phyloP scores from a whole-genome alignment of 2,888 invertebrate genomes.

The Eubasilissa splendida region DNA sequence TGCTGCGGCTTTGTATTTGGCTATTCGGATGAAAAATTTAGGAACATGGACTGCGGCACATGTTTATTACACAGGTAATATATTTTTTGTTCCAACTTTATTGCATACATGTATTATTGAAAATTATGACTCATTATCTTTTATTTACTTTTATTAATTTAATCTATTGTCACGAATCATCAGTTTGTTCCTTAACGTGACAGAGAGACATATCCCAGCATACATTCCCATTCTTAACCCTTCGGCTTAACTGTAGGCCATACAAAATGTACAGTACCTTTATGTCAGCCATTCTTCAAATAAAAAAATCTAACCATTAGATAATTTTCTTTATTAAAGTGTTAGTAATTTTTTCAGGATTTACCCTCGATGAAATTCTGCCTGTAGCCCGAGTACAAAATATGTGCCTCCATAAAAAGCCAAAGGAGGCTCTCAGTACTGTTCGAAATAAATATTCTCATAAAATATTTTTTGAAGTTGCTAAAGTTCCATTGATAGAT shows the following conservation, averaged over 20 bases:
- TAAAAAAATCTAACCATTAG: neutral
- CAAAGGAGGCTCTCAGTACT: slow-evolving; percentile 86
- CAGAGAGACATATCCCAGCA: neutral
- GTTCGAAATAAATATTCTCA: slow-evolving; percentile 95
- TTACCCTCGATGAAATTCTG: slow-evolving; percentile 81
- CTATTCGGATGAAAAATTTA: slow-evolving; percentile 87
- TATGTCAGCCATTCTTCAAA: neutral
- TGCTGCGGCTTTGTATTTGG: slow-evolving; percentile 89
- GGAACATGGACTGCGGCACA: slow-evolving; percentile 83
- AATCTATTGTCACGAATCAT: no score
- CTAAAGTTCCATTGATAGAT: slow-evolving; percentile 80
- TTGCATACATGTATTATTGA: no score
- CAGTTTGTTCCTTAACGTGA: neutral
- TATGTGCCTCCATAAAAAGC: slow-evolving; percentile 82
- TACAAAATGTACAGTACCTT: neutral
- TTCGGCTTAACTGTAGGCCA: neutral
- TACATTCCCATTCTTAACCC: neutral
- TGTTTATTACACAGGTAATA: slow-evolving; percentile 82
- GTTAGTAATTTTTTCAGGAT: slow-evolving; percentile 72
- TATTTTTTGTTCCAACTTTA: neutral
- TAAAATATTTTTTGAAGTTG: slow-evolving; percentile 93
- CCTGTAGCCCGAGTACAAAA: slow-evolving; percentile 83
- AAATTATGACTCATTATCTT: no score
- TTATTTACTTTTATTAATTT: no score
- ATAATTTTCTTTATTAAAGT: slow-evolving; percentile 12